Base-by-base conservation (phyloP, 2,888 invertebrate species). In the Margaritifera margaritifera region DNA sequence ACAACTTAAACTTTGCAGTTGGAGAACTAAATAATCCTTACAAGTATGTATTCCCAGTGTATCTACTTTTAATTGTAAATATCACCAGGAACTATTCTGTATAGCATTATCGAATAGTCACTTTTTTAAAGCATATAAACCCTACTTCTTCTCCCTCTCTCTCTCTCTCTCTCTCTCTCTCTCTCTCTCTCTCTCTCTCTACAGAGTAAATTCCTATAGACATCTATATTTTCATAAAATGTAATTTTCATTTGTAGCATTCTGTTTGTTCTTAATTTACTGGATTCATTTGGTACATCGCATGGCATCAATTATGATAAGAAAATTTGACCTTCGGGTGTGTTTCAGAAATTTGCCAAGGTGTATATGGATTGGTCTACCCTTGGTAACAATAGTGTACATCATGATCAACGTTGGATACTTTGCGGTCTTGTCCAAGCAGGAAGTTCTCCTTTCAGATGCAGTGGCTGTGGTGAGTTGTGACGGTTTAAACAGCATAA, bases 281-380 rank as follows among this genome's bases (percentile, higher is more conserved):
- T 27, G 27, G 27, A 27, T 27, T 27, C 27, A 27, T 27, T 27
- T 4, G 27, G 5, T 6, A 27, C 27, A 27, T 27, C 6, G 27
- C 27, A 59, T 59, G 20, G 59, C 22, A 25, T 24, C 31, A 3
- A n/a, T 8, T 52, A 50, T 24, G 27, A 19, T 52, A 53, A 6
- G 22, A 15, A n/a, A 6, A 6, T 42, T 54, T 58, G 25, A 18
- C 50, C 19, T 20, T 53, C 57, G 56, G 27, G 42, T 53, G 3
- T 25, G 51, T 62, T 79, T 27, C 91, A 96, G 96, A 91, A 97
- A 97, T 91, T 92, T 97, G 68, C 97, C 97, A 1, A 92, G 95
- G 59, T 96, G 97, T 22, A 97, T 97, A 87, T 96, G 95, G 94
- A 95, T 97, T 82, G 96, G 96, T 1, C 93, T 97, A 92, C 96